A percentile compares a stretch with the other conserved stretches of the same genome.
Evolutionary conservation across 2,113 vertebrate genomes (phyloP).

Genomic region (Phaethon lepturus): DNA sequence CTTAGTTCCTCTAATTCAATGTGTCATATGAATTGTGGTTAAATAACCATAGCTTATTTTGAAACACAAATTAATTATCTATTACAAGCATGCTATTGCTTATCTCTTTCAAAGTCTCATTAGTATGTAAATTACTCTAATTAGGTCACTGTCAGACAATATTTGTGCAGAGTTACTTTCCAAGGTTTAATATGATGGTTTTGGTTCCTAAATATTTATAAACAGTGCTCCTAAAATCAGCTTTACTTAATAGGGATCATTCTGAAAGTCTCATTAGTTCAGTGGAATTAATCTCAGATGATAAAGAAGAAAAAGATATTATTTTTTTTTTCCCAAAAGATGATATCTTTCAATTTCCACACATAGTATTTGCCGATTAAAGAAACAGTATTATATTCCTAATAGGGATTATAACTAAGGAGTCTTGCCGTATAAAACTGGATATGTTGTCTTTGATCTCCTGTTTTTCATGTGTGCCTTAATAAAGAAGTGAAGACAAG

Average conservation of each 20-base stretch:
- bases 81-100: slow-evolving; percentile 78
- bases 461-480: neutral
- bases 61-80: slow-evolving; percentile 84
- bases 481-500: neutral
- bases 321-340: neutral
- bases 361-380: neutral
- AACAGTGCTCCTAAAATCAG: slow-evolving; percentile 62
- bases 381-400: neutral
- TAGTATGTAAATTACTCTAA: slow-evolving; percentile 83
- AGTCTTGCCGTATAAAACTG: neutral
- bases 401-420: slow-evolving; percentile 2
- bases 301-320: slow-evolving; percentile 6
- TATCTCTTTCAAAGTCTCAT: slow-evolving; percentile 80
- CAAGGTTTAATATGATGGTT: slow-evolving; percentile 61
- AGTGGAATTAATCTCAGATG: slow-evolving; percentile 59
- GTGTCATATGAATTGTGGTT: slow-evolving; percentile 74
- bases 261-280: slow-evolving; percentile 70
- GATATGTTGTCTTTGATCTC: neutral
- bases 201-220: slow-evolving; percentile 69
- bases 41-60: slow-evolving; percentile 79
- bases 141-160: slow-evolving; percentile 83
- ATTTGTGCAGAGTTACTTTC: slow-evolving; percentile 77
- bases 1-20: slow-evolving; percentile 69
- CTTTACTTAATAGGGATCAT: slow-evolving; percentile 78
- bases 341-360: slow-evolving; percentile 15